Evolutionary conservation across 2,113 vertebrate genomes (phyloP).

Genomic region (Chunga burmeisteri): DNA sequence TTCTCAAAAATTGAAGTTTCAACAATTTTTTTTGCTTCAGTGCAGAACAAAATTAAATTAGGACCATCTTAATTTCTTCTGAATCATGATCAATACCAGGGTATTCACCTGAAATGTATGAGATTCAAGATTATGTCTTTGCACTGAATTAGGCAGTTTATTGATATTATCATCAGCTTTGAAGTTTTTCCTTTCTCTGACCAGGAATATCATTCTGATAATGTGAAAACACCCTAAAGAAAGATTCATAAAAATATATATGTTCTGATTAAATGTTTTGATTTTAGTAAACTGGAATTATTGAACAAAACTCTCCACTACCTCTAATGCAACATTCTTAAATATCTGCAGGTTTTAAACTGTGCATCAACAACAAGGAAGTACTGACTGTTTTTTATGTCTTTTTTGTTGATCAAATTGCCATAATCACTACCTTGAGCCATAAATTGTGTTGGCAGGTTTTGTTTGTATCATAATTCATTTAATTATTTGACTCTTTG

Average conservation of each 20-base stretch:
- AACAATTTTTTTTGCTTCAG: background rate
- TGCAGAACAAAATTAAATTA: background rate
- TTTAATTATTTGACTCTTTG: background rate
- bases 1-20: background rate
- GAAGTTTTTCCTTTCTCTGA: background rate
- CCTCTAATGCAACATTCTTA: background rate
- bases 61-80: background rate
- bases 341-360: background rate
- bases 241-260: background rate
- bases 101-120: background rate
- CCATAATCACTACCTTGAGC: background rate
- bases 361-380: background rate
- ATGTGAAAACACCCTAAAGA: background rate
- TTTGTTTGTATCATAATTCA: background rate
- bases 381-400: background rate
- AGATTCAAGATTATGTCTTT: background rate
- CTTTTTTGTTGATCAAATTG: background rate
- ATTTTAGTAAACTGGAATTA: background rate
- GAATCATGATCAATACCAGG: background rate
- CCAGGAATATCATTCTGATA: background rate
- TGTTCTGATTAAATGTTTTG: background rate
- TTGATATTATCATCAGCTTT: background rate
- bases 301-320: background rate
- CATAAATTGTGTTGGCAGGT: background rate
- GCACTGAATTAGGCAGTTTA: background rate